Percentiles rank a stretch among this genome's conserved stretches.
phyloP scores from a whole-genome alignment of 2,113 vertebrate genomes.

The Haliaeetus leucogaster region DNA sequence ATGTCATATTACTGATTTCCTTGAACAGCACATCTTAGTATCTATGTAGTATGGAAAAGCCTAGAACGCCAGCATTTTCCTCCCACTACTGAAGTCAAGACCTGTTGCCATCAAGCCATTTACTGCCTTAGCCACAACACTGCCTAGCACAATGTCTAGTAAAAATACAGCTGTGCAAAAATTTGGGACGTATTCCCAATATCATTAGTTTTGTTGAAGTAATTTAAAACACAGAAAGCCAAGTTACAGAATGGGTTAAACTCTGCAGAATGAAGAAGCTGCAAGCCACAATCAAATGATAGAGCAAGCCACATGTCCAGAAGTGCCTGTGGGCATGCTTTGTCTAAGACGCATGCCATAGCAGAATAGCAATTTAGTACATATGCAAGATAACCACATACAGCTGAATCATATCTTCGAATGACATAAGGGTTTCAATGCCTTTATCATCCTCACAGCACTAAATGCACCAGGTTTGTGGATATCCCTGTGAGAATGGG shows the following conservation, averaged over 20 bases:
- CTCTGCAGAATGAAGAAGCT: neutral
- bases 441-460: neutral
- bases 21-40: neutral
- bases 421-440: neutral
- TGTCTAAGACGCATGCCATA: neutral
- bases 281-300: constrained; percentile 2
- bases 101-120: neutral
- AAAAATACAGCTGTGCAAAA: neutral
- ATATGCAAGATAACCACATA: constrained; percentile 32
- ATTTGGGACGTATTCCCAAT: neutral
- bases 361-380: neutral
- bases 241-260: neutral
- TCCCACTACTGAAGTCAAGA: neutral
- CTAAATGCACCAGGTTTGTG: neutral
- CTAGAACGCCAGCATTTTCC: neutral
- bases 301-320: neutral
- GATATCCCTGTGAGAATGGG: neutral
- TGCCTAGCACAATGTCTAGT: neutral
- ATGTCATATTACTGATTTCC: neutral
- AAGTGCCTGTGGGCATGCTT: constrained; percentile 14
- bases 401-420: neutral
- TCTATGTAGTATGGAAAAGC: neutral
- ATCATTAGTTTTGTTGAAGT: neutral
- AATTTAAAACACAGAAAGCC: neutral
- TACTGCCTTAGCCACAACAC: neutral